These are phyloP conservation scores for Tetragnatha montana DNA, from an alignment of 2,888 invertebrate genomes.

Conservation along the genomic window DNA sequence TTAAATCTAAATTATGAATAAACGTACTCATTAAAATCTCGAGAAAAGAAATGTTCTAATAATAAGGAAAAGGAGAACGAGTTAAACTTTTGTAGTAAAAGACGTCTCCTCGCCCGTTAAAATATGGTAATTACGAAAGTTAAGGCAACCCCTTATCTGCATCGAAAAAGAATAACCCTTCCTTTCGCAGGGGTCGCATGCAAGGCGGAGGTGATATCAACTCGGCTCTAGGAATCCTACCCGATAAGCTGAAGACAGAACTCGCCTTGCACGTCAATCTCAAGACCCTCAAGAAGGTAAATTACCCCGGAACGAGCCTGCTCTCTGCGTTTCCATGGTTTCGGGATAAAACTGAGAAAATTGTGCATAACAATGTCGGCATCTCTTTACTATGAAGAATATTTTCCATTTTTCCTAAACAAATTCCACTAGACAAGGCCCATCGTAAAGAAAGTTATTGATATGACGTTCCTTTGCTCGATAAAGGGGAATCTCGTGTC, in stretches of 20 bases:
- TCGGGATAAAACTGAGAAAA: neutral
- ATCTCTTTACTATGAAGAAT: neutral
- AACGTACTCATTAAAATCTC: no score
- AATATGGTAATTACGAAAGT: no score
- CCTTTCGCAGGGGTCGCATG: slow-evolving; percentile 85
- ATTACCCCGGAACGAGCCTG: neutral
- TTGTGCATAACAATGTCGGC: slow-evolving; percentile 1
- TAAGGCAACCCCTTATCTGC: no score
- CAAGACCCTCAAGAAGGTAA: slow-evolving; percentile 93
- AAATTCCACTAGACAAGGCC: neutral
- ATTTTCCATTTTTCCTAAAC: neutral
- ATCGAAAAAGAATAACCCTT: neutral
- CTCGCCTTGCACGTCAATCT: slow-evolving; percentile 96
- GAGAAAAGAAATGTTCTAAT: no score
- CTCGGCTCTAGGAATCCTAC: slow-evolving; percentile 92
- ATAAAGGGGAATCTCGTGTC: no score
- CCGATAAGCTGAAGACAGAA: slow-evolving; percentile 97
- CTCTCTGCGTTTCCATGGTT: neutral
- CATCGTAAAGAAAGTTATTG: neutral
- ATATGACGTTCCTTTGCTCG: neutral
- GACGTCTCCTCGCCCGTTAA: no score
- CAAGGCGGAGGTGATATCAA: slow-evolving; percentile 98
- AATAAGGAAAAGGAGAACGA: no score
- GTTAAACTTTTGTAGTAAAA: no score
- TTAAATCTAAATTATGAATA: no score